phyloP scores from a whole-genome alignment of 2,888 invertebrate genomes.

The Mythimna ferrago region DNA sequence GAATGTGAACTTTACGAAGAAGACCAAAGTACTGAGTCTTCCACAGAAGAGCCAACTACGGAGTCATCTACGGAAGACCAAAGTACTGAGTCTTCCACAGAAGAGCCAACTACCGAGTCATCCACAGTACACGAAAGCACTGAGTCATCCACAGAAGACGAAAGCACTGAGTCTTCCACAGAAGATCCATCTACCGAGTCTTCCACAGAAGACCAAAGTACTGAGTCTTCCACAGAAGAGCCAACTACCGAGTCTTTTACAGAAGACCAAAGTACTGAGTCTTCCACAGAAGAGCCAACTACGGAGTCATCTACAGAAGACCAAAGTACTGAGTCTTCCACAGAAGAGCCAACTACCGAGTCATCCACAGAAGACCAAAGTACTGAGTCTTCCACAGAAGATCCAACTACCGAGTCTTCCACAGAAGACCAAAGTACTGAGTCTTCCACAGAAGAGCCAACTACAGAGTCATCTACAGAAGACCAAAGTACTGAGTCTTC shows the following conservation, averaged over 20 bases:
- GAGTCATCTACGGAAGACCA: background rate
- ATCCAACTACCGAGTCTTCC: background rate
- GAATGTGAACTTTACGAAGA: slow-evolving; percentile 73
- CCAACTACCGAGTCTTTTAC: background rate
- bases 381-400: background rate
- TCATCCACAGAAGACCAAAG: background rate
- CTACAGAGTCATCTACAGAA: background rate
- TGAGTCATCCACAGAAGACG: background rate
- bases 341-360: background rate
- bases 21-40: background rate
- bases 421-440: background rate
- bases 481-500: background rate
- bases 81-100: background rate
- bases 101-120: background rate
- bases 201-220: background rate
- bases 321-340: background rate
- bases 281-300: background rate
- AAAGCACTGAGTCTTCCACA: background rate
- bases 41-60: background rate
- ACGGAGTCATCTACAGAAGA: background rate
- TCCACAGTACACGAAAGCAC: too few species aligned
- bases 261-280: background rate
- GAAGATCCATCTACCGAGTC: background rate
- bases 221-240: background rate
- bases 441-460: background rate